Percentiles rank a stretch among this genome's conserved stretches.
Evolutionary conservation across 2,113 vertebrate species (phyloP).

Genomic region (Scophthalmus maximus): DNA sequence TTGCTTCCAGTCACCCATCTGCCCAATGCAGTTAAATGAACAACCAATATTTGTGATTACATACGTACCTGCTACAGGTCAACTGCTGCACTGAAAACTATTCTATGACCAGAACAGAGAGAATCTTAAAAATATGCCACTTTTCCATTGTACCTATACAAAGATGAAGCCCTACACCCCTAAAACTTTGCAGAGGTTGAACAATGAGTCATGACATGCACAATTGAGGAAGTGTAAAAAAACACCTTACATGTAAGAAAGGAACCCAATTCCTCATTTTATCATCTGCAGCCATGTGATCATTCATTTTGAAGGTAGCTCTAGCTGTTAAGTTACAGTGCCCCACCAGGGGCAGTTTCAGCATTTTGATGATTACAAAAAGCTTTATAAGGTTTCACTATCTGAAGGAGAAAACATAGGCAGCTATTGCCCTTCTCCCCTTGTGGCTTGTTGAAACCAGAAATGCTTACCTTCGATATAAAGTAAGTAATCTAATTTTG

Average conservation of each 20-base stretch:
- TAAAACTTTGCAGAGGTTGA: neutral
- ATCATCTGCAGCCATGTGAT: neutral
- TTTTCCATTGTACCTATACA: neutral
- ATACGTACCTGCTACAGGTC: neutral
- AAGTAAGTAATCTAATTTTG: slow-evolving; percentile 36
- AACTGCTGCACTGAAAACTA: slow-evolving; percentile 8
- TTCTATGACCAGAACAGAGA: neutral
- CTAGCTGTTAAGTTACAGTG: slow-evolving; percentile 22
- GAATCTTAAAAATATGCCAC: neutral
- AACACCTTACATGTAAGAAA: neutral
- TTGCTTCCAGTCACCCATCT: neutral
- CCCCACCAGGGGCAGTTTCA: slow-evolving; percentile 46
- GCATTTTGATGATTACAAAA: slow-evolving; percentile 40
- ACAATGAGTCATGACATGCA: too few species aligned
- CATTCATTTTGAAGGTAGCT: slow-evolving; percentile 21
- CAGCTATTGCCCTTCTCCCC: slow-evolving; percentile 15
- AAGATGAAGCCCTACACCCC: neutral
- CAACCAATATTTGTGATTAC: neutral
- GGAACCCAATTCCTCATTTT: neutral
- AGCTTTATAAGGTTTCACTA: slow-evolving; percentile 21
- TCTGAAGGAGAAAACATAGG: slow-evolving; percentile 26
- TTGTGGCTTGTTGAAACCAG: slow-evolving; percentile 19
- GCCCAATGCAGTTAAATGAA: neutral
- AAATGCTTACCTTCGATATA: slow-evolving; percentile 45
- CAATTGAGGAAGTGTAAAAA: slow-evolving; percentile 6